phyloP scores from a whole-genome alignment of 2,888 invertebrate species.

The Syritta pipiens region DNA sequence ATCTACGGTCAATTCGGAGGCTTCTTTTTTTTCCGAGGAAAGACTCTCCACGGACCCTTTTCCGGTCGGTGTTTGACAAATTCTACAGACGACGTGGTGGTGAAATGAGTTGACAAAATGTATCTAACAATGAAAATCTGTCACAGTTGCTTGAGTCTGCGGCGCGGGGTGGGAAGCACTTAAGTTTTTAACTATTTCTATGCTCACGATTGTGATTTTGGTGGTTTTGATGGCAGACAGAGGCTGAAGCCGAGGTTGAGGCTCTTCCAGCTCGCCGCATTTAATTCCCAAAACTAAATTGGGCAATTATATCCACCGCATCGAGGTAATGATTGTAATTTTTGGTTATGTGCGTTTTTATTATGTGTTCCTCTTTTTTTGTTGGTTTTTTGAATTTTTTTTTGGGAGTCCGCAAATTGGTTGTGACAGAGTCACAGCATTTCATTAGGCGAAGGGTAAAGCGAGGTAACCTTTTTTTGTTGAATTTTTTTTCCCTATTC shows the following conservation, averaged over 20 bases:
- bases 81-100: neutral
- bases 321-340: conserved; percentile 64
- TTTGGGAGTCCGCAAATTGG: conserved; percentile 51
- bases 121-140: conserved; percentile 62
- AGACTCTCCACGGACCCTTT: conserved; percentile 3
- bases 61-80: conserved; percentile 29
- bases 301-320: conserved; percentile 63
- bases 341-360: conserved; percentile 63
- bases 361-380: conserved; percentile 30
- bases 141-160: conserved; percentile 62
- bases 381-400: too few species aligned
- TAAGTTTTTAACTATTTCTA: conserved; percentile 9
- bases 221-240: conserved; percentile 4
- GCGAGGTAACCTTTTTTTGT: conserved; percentile 25
- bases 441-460: conserved; percentile 32
- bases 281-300: conserved; percentile 62
- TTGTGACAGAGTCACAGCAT: conserved; percentile 62
- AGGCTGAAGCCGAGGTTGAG: conserved; percentile 5
- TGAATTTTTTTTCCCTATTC: neutral
- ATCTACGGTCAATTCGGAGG: conserved; percentile 43
- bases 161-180: neutral
- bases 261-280: too few species aligned
- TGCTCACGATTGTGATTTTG: conserved; percentile 35
- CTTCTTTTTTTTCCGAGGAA: conserved; percentile 24
- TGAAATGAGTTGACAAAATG: conserved; percentile 65